Evolutionary conservation across 2,113 vertebrate species (phyloP), one percentile per base, ranked within the genome.

Genomic region (Pygoscelis antarcticus): DNA sequence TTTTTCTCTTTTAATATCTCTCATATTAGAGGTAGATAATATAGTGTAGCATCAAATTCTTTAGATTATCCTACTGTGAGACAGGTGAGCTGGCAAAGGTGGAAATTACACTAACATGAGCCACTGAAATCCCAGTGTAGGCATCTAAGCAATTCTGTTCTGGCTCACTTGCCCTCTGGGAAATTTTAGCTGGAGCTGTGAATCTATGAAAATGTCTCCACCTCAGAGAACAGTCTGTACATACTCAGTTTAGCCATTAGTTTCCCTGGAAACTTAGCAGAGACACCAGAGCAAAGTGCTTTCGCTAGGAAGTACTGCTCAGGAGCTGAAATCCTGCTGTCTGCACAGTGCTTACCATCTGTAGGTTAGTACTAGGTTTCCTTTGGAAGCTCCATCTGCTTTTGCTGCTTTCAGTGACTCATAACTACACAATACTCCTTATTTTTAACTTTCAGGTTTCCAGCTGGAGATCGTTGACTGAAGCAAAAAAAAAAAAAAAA

Each of bases 181-280:
- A 85, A 84, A 92, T 93, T 87, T 58, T 65, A 89, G 20, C 72
- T 89, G 72, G 69, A 94, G 69, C 49, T 84, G 27, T 84, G 83
- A 82, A 85, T 60, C 81, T 57, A 57, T 54, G 75, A 91, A 82
- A 96, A 90, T 65, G 47, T 79, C 70, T 90, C 60, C 83, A 91
- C 77, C 93, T 92, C 89, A 68, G 51, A 87, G 95, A 90, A 93
- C 92, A 96, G 83, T 32, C 86, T 97, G 88, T 87, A 34, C 72
- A 49, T 62, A 68, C 77, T 86, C 90, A 47, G 83, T 87, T 87
- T 65, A 95, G 83, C 92, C 94, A 92, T 93, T 84, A 91, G 89
- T 96, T 97, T 97, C 89, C 95, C 76, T 91, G 92, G 90, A 95
- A 95, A 95, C 86, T 96, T 57, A 90, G 68, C 52, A 91, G 61